Evolutionary conservation across 2,113 vertebrate genomes (phyloP).

Genomic region (Callionymus lyra): DNA sequence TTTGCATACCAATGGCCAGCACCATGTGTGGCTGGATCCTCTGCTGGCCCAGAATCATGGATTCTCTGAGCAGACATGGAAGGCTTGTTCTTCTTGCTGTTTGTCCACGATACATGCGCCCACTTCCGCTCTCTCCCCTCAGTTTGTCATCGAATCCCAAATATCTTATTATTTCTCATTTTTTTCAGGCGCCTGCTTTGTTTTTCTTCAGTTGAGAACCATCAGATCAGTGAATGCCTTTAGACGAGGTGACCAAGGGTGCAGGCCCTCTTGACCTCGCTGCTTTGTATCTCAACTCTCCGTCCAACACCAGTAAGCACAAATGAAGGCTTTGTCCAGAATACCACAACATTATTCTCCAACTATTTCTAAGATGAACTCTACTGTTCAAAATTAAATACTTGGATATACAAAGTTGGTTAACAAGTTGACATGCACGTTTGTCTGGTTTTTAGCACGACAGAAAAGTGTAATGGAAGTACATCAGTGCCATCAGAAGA

Average conservation of each 20-base stretch:
- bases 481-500: too few relatives aligned
- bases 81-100: slow-evolving; percentile 35
- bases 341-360: not conserved
- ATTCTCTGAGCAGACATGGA: slow-evolving; percentile 39
- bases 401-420: too few relatives aligned
- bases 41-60: slow-evolving; percentile 46
- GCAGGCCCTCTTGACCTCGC: slow-evolving; percentile 36
- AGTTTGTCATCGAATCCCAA: slow-evolving; percentile 22
- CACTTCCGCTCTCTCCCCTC: slow-evolving; percentile 37
- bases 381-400: too few relatives aligned
- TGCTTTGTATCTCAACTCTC: slow-evolving; percentile 19
- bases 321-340: slow-evolving; percentile 21
- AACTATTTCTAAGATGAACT: too few relatives aligned
- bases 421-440: too few relatives aligned
- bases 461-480: too few relatives aligned
- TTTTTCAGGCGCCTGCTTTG: not conserved
- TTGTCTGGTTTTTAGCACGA: too few relatives aligned
- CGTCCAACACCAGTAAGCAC: slow-evolving; percentile 12
- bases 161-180: slow-evolving; percentile 11
- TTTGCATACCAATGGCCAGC: slow-evolving; percentile 70
- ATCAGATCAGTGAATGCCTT: slow-evolving; percentile 24
- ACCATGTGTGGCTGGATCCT: slow-evolving; percentile 64
- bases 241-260: slow-evolving; percentile 21
- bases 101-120: slow-evolving; percentile 43
- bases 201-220: slow-evolving; percentile 19